Conservation (phyloP, 2,113 vertebrate genomes). For the Rhynchomys soricoides region DNA sequence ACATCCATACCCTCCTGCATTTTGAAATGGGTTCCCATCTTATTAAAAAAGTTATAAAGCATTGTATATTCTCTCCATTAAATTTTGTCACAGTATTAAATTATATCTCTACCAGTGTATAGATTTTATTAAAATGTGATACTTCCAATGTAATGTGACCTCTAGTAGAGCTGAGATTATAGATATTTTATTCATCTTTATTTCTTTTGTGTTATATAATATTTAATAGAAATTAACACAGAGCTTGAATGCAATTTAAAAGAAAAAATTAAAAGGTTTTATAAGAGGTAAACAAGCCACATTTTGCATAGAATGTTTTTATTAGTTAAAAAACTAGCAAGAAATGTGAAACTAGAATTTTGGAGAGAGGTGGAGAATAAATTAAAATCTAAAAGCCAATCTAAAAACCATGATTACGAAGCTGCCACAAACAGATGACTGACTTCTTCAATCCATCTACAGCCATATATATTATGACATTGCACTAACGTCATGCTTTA, state of each 20-base stretch:
- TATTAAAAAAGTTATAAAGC: not conserved
- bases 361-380: not conserved
- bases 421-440: not conserved
- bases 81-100: not conserved
- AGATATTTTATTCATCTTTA: not conserved
- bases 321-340: not conserved
- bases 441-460: not conserved
- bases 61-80: not conserved
- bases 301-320: not conserved
- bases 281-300: not conserved
- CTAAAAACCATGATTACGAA: not conserved
- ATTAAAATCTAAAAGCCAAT: too few species aligned
- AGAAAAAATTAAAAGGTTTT: not conserved
- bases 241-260: not conserved
- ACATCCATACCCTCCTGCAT: accelerated
- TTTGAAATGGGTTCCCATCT: not conserved
- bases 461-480: not conserved
- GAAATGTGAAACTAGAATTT: not conserved
- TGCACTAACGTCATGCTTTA: not conserved
- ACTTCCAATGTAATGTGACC: not conserved
- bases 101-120: not conserved
- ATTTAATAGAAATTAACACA: not conserved
- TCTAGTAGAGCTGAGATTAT: not conserved
- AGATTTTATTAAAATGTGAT: not conserved
- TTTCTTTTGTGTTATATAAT: not conserved